Percentiles rank a stretch among this genome's conserved stretches.
Conservation (phyloP, 23 tunicate genomes). For the Botrylloides violaceus region DNA sequence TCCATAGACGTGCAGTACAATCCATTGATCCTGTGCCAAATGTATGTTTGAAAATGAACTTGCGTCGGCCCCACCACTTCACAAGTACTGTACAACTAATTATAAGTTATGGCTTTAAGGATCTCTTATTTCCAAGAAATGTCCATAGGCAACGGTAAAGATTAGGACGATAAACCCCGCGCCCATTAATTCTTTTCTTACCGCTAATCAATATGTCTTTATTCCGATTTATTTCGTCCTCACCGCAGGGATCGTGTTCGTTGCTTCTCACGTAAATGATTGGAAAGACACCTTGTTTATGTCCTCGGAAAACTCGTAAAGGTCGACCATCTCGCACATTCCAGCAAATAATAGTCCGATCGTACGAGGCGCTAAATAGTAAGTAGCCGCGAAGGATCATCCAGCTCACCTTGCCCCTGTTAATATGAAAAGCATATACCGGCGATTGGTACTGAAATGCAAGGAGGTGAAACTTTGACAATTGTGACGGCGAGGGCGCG, state of each 20-base stretch:
- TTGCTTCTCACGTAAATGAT: conserved; percentile 33
- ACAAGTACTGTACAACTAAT: too few relatives aligned
- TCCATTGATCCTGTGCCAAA: conserved; percentile 92
- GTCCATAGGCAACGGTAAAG: too few relatives aligned
- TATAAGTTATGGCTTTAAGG: too few relatives aligned
- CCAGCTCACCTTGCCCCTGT: conserved; percentile 62
- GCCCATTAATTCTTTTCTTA: conserved; percentile 5
- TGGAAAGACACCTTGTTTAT: conserved; percentile 55
- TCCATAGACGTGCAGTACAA: conserved; percentile 69
- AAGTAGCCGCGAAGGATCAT: conserved; percentile 34
- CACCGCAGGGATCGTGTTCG: conserved; percentile 22
- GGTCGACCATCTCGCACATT: conserved; percentile 51
- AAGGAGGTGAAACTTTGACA: not conserved
- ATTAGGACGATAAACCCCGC: not conserved
- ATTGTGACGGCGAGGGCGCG: not conserved
- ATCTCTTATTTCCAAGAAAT: too few relatives aligned
- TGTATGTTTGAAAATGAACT: too few relatives aligned
- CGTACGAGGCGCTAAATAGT: conserved; percentile 81
- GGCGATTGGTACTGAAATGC: not conserved
- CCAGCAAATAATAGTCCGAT: conserved; percentile 70
- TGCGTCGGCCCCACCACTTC: too few relatives aligned
- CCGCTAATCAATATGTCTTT: conserved; percentile 63
- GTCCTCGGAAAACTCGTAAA: conserved; percentile 50
- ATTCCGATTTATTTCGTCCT: conserved; percentile 25
- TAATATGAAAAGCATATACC: not conserved